A percentile compares a stretch with the other conserved stretches of the same genome.
Evolutionary conservation across 2,797 vertebrate genomes (phyloP).

Genomic region (Neosalanx taihuensis): DNA sequence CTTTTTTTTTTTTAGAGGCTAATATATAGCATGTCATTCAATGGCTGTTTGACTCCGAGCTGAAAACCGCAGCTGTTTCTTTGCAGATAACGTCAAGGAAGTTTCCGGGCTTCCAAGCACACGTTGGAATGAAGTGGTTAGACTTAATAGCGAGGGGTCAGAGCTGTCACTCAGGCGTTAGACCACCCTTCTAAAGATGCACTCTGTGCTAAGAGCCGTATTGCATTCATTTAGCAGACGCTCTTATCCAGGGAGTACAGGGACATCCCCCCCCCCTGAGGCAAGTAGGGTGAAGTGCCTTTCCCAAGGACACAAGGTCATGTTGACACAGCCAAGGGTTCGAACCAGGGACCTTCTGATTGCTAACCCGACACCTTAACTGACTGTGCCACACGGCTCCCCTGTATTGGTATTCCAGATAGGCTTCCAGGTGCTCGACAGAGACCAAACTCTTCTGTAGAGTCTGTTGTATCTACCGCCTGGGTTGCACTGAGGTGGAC

Average conservation of each 20-base stretch:
- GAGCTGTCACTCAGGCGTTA: constrained; percentile 26
- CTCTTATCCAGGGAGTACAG: too few species aligned
- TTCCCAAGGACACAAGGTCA: too few species aligned
- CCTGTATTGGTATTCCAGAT: constrained; percentile 64
- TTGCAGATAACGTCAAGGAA: constrained; percentile 49
- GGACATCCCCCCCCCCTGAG: too few species aligned
- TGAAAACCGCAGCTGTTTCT: constrained; percentile 43
- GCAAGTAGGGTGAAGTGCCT: too few species aligned
- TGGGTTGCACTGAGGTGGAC: constrained; percentile 54
- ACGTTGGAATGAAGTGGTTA: not conserved
- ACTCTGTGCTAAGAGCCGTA: constrained; percentile 47
- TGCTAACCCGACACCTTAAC: too few species aligned
- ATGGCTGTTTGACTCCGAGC: constrained; percentile 56
- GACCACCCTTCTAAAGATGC: constrained; percentile 31
- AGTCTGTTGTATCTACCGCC: constrained; percentile 52
- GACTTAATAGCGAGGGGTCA: constrained; percentile 28
- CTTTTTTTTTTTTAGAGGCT: constrained; percentile 53
- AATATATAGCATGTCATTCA: constrained; percentile 71
- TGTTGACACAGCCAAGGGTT: too few species aligned
- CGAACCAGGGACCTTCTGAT: too few species aligned
- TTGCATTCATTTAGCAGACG: constrained; percentile 16
- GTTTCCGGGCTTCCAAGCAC: constrained; percentile 35
- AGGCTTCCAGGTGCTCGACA: constrained; percentile 54
- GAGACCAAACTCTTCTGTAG: constrained; percentile 65
- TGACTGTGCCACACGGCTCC: too few species aligned